A percentile compares a stretch with the other conserved stretches of the same genome.
Conservation (phyloP, 23 tunicate species). For the Diplosoma virens region DNA sequence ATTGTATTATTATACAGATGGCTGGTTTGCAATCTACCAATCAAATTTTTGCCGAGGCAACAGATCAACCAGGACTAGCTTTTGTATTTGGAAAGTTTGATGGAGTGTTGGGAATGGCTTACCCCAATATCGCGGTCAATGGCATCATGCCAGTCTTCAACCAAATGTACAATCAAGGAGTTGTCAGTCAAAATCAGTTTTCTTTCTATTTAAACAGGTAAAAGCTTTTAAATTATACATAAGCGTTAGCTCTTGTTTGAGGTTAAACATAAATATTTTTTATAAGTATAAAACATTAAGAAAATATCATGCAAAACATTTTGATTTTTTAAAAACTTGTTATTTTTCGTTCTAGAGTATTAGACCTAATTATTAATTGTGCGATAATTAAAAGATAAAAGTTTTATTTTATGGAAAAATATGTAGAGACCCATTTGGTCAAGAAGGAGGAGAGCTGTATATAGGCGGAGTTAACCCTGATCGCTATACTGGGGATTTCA, state of each 20-base stretch:
- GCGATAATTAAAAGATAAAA: too few species aligned
- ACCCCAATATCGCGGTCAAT: conserved; percentile 78
- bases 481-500: conserved; percentile 68
- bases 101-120: conserved; percentile 80
- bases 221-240: neutral
- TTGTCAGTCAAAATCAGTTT: conserved; percentile 57
- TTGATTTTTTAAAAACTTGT: too few species aligned
- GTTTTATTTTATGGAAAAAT: too few species aligned
- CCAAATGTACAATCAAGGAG: conserved; percentile 63
- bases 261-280: too few species aligned
- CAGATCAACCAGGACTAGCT: conserved; percentile 71
- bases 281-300: too few species aligned
- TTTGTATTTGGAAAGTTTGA: conserved; percentile 81
- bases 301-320: too few species aligned
- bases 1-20: conserved; percentile 53
- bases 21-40: conserved; percentile 54
- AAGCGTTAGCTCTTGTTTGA: neutral
- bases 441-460: conserved; percentile 71
- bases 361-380: too few species aligned
- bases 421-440: conserved; percentile 53
- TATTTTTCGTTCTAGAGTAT: too few species aligned
- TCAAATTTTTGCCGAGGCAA: conserved; percentile 88
- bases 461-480: conserved; percentile 72
- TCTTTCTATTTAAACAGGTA: conserved; percentile 83
- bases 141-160: conserved; percentile 83